phyloP scores from a whole-genome alignment of 2,888 invertebrate species.

The Spodoptera exigua region DNA sequence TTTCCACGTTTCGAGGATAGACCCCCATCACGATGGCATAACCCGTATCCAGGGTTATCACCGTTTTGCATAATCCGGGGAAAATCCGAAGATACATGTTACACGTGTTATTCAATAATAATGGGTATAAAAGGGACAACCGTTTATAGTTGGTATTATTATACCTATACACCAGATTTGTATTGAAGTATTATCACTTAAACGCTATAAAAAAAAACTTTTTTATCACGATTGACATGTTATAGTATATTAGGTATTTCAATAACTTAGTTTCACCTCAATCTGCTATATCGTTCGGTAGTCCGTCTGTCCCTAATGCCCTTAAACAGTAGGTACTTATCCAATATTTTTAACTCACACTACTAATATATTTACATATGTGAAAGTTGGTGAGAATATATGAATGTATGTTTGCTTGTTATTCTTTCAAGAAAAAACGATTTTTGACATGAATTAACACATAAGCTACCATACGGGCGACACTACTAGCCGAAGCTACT shows the following conservation, averaged over 20 bases:
- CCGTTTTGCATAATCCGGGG: slow-evolving; percentile 32
- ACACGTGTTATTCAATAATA: not conserved
- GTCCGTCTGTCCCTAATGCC: slow-evolving; percentile 23
- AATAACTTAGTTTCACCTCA: slow-evolving; percentile 14
- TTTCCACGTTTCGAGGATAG: slow-evolving; percentile 12
- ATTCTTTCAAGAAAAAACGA: too few species aligned
- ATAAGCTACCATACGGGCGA: too few species aligned
- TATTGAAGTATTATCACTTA: too few species aligned
- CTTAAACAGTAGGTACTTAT: slow-evolving; percentile 5
- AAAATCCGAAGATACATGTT: not conserved
- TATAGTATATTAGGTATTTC: not conserved
- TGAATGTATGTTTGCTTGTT: too few species aligned
- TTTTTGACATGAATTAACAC: too few species aligned
- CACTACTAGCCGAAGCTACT: too few species aligned
- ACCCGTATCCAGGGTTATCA: slow-evolving; percentile 24
- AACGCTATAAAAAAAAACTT: too few species aligned
- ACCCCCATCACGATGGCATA: slow-evolving; percentile 8
- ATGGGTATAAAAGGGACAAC: not conserved
- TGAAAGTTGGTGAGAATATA: too few species aligned
- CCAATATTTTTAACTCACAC: slow-evolving; percentile 12
- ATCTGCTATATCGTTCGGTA: slow-evolving; percentile 25
- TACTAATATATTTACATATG: too few species aligned
- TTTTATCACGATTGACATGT: not conserved
- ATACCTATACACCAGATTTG: too few species aligned
- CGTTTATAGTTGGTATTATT: not conserved